A percentile compares a stretch with the other conserved stretches of the same genome.
Conservation (phyloP, 1,140 invertebrate species). For the Pogonomyrmex californicus region DNA sequence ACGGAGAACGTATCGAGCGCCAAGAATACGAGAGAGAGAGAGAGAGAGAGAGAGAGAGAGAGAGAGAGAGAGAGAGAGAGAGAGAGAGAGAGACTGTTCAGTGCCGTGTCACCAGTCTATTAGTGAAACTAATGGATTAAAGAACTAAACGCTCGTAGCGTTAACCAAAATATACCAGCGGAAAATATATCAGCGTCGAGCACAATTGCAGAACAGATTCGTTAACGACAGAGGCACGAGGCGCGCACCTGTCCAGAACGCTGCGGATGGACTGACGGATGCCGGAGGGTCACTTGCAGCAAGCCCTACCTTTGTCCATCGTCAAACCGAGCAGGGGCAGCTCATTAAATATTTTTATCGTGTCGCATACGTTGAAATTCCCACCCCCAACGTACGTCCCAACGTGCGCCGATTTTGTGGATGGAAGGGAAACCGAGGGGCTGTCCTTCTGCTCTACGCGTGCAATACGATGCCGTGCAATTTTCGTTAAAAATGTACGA, state of each 20-base stretch:
- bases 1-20: neutral
- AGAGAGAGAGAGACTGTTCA: neutral
- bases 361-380: neutral
- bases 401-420: constrained; percentile 39
- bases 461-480: constrained; percentile 27
- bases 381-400: neutral
- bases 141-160: neutral
- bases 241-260: constrained; percentile 41
- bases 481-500: constrained; percentile 39
- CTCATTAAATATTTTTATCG: constrained; percentile 58
- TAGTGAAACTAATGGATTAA: neutral
- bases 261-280: constrained; percentile 39
- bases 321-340: constrained; percentile 13
- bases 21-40: neutral
- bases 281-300: constrained; percentile 20
- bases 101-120: neutral
- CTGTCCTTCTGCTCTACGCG: constrained; percentile 6
- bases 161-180: neutral
- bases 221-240: neutral
- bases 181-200: neutral
- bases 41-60: too few relatives aligned
- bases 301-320: constrained; percentile 20
- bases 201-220: neutral
- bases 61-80: neutral
- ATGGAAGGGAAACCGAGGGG: constrained; percentile 55